These are phyloP conservation scores for Furcula furcula DNA, from an alignment of 2,888 invertebrate genomes.

Conservation along the genomic window DNA sequence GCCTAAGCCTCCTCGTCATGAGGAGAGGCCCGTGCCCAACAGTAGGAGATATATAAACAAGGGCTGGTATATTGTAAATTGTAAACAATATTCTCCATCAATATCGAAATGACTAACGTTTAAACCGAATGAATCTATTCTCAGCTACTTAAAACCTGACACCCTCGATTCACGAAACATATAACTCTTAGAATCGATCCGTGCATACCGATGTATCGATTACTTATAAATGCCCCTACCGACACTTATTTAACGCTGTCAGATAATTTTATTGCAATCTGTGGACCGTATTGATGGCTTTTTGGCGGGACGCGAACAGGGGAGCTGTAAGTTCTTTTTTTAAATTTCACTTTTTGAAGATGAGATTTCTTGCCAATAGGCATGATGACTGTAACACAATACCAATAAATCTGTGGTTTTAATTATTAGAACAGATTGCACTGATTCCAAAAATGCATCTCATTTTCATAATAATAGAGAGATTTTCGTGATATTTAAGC, in stretches of 20 bases:
- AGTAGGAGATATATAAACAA: no score
- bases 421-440: no score
- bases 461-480: no score
- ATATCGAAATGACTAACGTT: constrained; percentile 10
- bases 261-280: constrained; percentile 58
- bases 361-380: no score
- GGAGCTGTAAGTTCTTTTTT: not conserved
- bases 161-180: constrained; percentile 39
- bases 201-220: constrained; percentile 71
- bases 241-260: constrained; percentile 72
- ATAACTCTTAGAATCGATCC: constrained; percentile 58
- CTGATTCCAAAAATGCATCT: no score
- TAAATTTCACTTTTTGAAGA: not conserved
- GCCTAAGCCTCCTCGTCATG: no score
- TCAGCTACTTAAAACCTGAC: constrained; percentile 25
- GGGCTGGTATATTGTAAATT: no score
- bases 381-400: no score
- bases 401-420: no score
- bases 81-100: not conserved
- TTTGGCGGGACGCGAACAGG: not conserved
- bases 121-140: constrained; percentile 25
- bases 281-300: constrained; percentile 13
- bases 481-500: no score
- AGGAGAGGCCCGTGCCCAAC: no score
- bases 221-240: constrained; percentile 71